Conservation (phyloP, 2,113 vertebrate species). For the Ctenodactylus gundi region DNA sequence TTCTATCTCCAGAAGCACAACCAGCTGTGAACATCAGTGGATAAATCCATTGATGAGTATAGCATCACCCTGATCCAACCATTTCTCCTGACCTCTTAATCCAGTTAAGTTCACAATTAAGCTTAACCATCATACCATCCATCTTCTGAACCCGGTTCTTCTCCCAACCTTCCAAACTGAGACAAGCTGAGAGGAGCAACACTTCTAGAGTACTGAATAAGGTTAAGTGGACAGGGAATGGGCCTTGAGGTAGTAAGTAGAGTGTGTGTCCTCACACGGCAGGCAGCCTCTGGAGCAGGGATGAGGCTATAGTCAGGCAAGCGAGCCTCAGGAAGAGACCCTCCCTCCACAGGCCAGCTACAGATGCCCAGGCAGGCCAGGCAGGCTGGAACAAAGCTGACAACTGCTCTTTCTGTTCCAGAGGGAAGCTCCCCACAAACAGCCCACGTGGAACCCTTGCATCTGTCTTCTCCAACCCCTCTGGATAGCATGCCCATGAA, state of each 20-base stretch:
- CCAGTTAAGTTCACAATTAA: background rate
- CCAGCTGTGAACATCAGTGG: background rate
- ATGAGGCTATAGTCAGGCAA: background rate
- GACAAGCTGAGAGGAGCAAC: rapidly evolving
- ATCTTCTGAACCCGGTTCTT: background rate
- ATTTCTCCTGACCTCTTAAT: background rate
- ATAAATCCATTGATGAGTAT: background rate
- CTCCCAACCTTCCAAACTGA: background rate
- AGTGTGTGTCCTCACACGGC: background rate
- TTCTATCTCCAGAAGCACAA: background rate
- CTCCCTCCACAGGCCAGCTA: rapidly evolving
- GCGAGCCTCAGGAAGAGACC: background rate
- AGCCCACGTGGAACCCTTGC: rapidly evolving
- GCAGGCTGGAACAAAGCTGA: background rate
- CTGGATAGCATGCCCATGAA: rapidly evolving
- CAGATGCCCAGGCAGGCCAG: rapidly evolving
- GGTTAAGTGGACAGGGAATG: background rate
- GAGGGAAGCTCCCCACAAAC: background rate
- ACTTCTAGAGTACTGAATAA: background rate
- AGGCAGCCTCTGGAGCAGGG: background rate
- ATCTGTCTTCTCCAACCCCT: background rate
- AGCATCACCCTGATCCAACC: background rate
- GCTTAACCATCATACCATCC: background rate
- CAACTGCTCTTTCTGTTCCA: background rate
- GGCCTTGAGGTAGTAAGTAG: background rate